These are phyloP conservation scores for Scaptodrosophila latifasciaeformis DNA, from an alignment of 2,888 invertebrate species.

Conservation along the genomic window DNA sequence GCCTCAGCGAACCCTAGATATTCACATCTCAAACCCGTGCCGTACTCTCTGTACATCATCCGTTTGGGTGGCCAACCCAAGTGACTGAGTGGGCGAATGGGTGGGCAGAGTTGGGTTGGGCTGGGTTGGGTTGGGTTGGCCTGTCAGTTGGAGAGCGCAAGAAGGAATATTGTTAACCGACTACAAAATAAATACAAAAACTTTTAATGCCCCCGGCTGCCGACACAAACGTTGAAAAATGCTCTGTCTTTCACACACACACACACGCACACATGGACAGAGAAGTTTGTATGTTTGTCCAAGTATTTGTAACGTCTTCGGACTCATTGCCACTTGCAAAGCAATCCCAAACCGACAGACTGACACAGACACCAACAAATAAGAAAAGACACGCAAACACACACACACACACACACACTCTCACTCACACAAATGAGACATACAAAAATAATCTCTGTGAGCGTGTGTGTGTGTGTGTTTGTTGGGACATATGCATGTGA, in stretches of 20 bases:
- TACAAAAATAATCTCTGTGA: slow-evolving; percentile 2
- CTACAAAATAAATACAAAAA: slow-evolving; percentile 70
- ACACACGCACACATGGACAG: slow-evolving; percentile 22
- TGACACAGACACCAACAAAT: slow-evolving; percentile 26
- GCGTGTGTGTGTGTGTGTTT: slow-evolving; percentile 6
- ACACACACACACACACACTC: slow-evolving; percentile 23
- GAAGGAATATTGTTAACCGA: slow-evolving; percentile 71
- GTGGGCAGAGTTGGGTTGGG: too few relatives aligned
- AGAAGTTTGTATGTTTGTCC: slow-evolving; percentile 4
- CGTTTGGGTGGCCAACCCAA: too few relatives aligned
- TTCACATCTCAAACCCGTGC: too few relatives aligned
- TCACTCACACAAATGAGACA: neutral
- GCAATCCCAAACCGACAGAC: too few relatives aligned
- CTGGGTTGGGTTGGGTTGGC: too few relatives aligned
- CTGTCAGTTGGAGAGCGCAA: neutral
- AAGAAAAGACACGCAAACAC: slow-evolving; percentile 24
- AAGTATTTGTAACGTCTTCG: slow-evolving; percentile 61
- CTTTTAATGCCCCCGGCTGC: slow-evolving; percentile 66
- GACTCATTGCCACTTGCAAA: slow-evolving; percentile 67
- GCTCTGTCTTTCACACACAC: slow-evolving; percentile 40
- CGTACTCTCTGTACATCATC: too few relatives aligned
- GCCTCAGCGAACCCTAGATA: slow-evolving; percentile 2
- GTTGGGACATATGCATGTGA: slow-evolving; percentile 61
- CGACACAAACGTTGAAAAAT: slow-evolving; percentile 63
- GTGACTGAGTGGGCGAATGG: too few relatives aligned